Conservation (phyloP, 64 coral and sea anemone genomes). For the Pocillopora verrucosa region DNA sequence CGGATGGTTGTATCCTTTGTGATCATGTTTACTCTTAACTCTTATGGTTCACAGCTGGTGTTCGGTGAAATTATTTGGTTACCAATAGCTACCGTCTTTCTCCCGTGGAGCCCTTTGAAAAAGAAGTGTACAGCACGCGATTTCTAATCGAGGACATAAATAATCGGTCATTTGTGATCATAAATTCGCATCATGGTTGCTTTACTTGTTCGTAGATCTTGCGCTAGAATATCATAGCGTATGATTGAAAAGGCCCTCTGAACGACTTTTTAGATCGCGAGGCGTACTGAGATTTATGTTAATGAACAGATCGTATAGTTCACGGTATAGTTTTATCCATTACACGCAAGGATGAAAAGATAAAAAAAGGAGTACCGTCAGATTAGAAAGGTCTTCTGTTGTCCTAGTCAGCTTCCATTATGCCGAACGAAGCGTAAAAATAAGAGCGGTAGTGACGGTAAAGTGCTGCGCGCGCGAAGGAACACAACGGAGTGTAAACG, state of each 20-base stretch:
- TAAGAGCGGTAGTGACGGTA: background rate
- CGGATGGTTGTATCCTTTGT: conserved; percentile 63
- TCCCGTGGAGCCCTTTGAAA: background rate
- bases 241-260: no score
- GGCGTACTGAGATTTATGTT: no score
- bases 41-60: background rate
- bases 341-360: no score
- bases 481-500: no score
- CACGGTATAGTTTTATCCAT: no score
- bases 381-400: background rate
- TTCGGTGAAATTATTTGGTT: background rate
- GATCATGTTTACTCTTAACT: background rate
- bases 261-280: no score
- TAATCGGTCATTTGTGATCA: background rate
- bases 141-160: background rate
- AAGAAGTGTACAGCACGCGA: background rate
- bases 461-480: no score
- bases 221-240: background rate
- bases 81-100: conserved; percentile 1
- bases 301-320: no score
- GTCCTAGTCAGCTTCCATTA: background rate
- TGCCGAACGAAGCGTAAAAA: background rate
- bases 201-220: background rate
- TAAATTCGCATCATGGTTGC: background rate
- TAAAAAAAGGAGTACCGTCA: background rate